Evolutionary conservation across 2,888 invertebrate genomes (phyloP), one percentile per base, ranked within the genome.

Genomic region (Calephelis perditalis): DNA sequence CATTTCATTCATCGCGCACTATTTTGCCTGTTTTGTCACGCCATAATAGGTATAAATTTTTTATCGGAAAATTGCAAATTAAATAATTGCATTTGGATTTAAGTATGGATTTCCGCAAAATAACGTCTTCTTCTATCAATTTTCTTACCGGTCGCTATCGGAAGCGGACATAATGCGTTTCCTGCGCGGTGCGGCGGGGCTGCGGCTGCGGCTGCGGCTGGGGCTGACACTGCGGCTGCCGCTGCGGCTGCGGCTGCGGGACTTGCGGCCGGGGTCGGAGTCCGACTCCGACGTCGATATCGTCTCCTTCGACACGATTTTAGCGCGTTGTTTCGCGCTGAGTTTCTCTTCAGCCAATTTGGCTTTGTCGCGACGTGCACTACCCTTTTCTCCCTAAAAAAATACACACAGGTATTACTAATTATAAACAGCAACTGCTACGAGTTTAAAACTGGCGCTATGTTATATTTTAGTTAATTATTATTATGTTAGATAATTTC

Each of bases 241-340:
- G 44, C 59, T 59, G 35, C 59, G 59, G 12, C 73, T 72, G 59
- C 72, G 65, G 56, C 71, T 70, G 35, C 83, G 79, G 43, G 82
- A 80, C 72, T 83, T 84, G 58, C 84, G 72, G 0, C 74, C 74
- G 10, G 70, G 85, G 60, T 94, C 94, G 66, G 95, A 95, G 68
- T 93, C 94, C 0, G 96, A 96, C 75, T 96, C 97, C 65, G 96
- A 96, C 0, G 98, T 97, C 0, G 98, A 98, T 69, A 99, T 98
- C 0, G 97, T 97, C 62, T 96, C 98, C 79, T 98, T 98, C 0
- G 98, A 98, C 0, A 97, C 95, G 77, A 98, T 95, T 75, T 97
- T 95, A 67, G 95, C 93, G 56, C 97, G 95, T 78, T 97, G 97
- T 82, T 97, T 97, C 8, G 94, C 93, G 47, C 96, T 92, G 62